Evolutionary conservation across 2,888 invertebrate species (phyloP), one percentile per base, ranked within the genome.

Genomic region (Drosophila villosipedis): DNA sequence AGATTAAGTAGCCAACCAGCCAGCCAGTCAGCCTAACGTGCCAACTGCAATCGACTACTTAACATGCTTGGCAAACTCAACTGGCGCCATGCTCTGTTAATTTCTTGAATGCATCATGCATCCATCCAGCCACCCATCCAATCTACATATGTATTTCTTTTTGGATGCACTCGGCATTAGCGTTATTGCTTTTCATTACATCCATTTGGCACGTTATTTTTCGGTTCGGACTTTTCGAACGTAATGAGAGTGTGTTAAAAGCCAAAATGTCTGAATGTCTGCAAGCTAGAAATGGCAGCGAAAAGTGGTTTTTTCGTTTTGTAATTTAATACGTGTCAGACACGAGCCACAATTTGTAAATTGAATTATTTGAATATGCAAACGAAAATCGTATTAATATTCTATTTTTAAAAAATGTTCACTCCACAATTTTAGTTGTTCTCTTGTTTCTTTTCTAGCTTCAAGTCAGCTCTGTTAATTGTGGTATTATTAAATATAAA

Each of bases 31-130:
- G 55, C 19, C 73, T 78, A 68, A 71, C 68, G 67, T 69, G 68
- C 76, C 58, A 70, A 72, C 71, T 76, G 76, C 76, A 75, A 60
- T 73, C 65, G 63, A 75, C 71, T 22, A 53, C 62, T 50, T 33
- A 73, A 68, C 77, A 77, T 85, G 85, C 85, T 83, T 83, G 76
- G 83, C 55, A 66, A 77, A 76, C 54, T 53, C 70, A 67, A 76
- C 50, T 57, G 75, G 68, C 70, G 79, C 76, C 54, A 84, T 78
- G 84, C 84, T 84, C 84, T 84, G 82, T 79, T 84, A 82, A 82
- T 76, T 84, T 80, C 67, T 68, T 69, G 71, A 78, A 76, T 73
- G 71, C 76, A 59, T 58, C 76, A 83, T 73, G 72, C 73, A 78
- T 62, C 78, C 72, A 39, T 39, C 55, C 28, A 39, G 31, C 53